A percentile compares a stretch with the other conserved stretches of the same genome.
Evolutionary conservation across 53 echinoderm and acorn worm genomes (phyloP).

Genomic region (Luidia sarsii): DNA sequence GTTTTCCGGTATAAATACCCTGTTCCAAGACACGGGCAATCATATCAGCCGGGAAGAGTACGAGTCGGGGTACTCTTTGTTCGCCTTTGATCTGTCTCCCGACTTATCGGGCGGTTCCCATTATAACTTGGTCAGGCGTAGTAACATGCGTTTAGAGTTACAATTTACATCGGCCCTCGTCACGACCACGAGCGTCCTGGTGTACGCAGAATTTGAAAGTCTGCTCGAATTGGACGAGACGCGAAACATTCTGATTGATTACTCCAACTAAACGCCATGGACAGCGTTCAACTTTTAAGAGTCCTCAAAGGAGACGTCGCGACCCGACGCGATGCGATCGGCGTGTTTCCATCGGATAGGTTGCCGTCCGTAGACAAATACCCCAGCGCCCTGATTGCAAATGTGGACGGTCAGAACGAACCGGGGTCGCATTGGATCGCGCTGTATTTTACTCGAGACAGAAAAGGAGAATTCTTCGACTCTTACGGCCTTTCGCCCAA

Average conservation of each 20-base stretch:
- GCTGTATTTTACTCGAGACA: background rate
- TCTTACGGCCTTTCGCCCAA: conserved; percentile 29
- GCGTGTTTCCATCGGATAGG: too few species aligned
- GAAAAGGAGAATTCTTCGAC: conserved; percentile 31
- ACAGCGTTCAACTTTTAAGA: too few species aligned
- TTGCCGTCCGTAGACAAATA: too few species aligned
- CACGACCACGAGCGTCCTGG: conserved; percentile 35
- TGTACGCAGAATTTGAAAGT: conserved; percentile 31
- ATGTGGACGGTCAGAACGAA: too few species aligned
- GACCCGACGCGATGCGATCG: background rate
- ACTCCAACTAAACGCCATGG: too few species aligned
- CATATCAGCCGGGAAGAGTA: conserved; percentile 62
- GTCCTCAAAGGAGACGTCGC: background rate
- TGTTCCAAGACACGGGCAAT: conserved; percentile 61
- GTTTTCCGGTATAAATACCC: conserved; percentile 52
- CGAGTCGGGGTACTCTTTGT: conserved; percentile 61
- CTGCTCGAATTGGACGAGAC: conserved; percentile 42
- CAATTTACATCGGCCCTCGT: conserved; percentile 49
- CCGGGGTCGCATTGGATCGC: conserved; percentile 29
- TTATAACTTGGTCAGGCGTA: conserved; percentile 50
- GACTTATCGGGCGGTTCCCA: conserved; percentile 60
- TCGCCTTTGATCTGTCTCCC: conserved; percentile 64
- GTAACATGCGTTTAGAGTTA: conserved; percentile 66
- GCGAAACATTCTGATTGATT: conserved; percentile 31
- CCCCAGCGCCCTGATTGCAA: too few species aligned